These are phyloP conservation scores for Cylas formicarius DNA, from an alignment of 1,140 invertebrate species.

Conservation along the genomic window DNA sequence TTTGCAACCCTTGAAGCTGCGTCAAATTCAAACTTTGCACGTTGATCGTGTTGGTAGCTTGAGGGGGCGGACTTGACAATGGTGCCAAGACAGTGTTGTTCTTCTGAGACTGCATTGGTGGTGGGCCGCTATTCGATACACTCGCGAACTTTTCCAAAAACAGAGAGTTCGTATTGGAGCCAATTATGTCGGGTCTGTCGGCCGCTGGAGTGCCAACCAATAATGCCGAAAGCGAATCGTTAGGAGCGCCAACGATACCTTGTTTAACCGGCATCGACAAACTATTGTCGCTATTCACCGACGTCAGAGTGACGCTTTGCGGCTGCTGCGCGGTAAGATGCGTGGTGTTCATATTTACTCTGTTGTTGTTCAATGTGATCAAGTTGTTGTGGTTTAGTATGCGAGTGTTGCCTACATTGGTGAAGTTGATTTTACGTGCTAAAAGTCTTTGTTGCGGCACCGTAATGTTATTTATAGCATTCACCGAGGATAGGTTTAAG, in stretches of 20 bases:
- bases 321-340: constrained; percentile 22
- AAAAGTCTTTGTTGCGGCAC: constrained; percentile 36
- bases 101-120: constrained; percentile 29
- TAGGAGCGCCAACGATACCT: too few species aligned
- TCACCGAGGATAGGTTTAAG: constrained; percentile 36
- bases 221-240: constrained; percentile 29
- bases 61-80: too few species aligned
- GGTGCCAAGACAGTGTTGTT: constrained; percentile 29
- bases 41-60: constrained; percentile 23
- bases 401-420: constrained; percentile 33
- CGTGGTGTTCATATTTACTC: constrained; percentile 24
- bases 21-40: constrained; percentile 58
- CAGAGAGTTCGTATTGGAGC: constrained; percentile 48
- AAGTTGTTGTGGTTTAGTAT: constrained; percentile 44
- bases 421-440: constrained; percentile 36
- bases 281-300: constrained; percentile 31
- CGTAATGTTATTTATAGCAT: constrained; percentile 39
- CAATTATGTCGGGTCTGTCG: constrained; percentile 49
- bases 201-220: constrained; percentile 51
- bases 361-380: constrained; percentile 43
- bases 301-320: constrained; percentile 38
- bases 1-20: constrained; percentile 69
- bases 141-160: constrained; percentile 51
- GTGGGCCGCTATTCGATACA: constrained; percentile 13
- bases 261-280: constrained; percentile 35